Conservation (phyloP, 2,888 invertebrate species). For the Amblyteles armatorius region DNA sequence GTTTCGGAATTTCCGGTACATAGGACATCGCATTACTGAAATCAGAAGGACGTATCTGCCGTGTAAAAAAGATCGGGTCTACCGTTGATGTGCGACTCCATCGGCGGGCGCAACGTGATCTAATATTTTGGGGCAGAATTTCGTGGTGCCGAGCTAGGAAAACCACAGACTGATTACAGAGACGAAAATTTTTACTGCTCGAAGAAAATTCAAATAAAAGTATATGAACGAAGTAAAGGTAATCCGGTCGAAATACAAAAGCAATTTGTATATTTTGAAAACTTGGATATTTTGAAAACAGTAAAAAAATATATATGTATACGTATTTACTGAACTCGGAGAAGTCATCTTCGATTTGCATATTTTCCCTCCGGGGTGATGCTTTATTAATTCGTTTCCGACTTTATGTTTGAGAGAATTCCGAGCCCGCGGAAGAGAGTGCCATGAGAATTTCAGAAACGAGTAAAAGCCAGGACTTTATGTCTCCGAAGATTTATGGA, state of each 20-base stretch:
- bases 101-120: neutral
- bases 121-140: neutral
- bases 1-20: neutral
- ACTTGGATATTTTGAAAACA: neutral
- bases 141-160: neutral
- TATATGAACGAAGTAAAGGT: neutral
- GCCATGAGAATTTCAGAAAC: constrained; percentile 21
- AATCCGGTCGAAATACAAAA: neutral
- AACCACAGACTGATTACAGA: neutral
- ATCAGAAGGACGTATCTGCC: neutral
- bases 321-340: neutral
- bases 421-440: neutral
- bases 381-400: neutral
- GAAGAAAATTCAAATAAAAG: neutral
- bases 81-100: neutral
- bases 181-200: neutral
- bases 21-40: neutral
- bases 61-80: neutral
- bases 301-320: neutral
- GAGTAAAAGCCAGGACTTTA: constrained; percentile 37
- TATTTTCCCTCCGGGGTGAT: neutral
- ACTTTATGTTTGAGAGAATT: neutral
- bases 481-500: constrained; percentile 55
- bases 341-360: neutral
- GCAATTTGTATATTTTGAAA: neutral